Conservation (phyloP, 2,797 vertebrate species). For the Poliocrania exsul region DNA sequence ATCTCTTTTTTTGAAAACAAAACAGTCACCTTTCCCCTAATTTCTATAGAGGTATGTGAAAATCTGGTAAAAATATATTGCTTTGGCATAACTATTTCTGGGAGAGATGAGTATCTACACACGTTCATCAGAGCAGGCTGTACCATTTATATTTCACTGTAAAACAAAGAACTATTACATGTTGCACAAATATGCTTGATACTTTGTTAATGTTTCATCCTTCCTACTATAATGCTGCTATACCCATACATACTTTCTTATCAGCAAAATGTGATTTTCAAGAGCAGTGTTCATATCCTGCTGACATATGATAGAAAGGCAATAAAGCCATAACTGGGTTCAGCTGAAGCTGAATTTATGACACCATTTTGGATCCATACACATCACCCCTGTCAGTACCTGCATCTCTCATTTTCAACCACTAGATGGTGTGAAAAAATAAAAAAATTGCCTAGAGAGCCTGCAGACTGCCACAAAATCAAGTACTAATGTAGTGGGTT, state of each 20-base stretch:
- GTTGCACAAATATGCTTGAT: slow-evolving; percentile 39
- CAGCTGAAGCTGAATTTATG: slow-evolving; percentile 75
- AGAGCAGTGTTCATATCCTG: slow-evolving; percentile 67
- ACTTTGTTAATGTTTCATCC: slow-evolving; percentile 63
- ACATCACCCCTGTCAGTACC: slow-evolving; percentile 39
- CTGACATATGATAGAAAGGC: slow-evolving; percentile 74
- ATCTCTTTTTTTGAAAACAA: neutral
- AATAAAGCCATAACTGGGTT: slow-evolving; percentile 72
- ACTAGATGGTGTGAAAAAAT: slow-evolving; percentile 83
- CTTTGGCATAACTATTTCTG: neutral
- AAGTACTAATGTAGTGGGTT: slow-evolving; percentile 16
- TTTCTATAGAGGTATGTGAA: neutral
- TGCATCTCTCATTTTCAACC: slow-evolving; percentile 74
- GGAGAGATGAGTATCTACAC: neutral
- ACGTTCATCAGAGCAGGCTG: neutral
- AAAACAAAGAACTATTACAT: slow-evolving; percentile 57
- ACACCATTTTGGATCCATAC: slow-evolving; percentile 70
- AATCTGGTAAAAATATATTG: neutral
- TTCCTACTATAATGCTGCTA: slow-evolving; percentile 56
- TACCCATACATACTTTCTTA: slow-evolving; percentile 68
- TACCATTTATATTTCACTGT: slow-evolving; percentile 28
- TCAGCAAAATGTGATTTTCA: slow-evolving; percentile 67
- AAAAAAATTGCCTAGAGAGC: slow-evolving; percentile 60
- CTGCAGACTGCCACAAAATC: slow-evolving; percentile 26
- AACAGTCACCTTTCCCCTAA: neutral